phyloP scores from a whole-genome alignment of 2,888 invertebrate genomes.

The Lomographa bimaculata region DNA sequence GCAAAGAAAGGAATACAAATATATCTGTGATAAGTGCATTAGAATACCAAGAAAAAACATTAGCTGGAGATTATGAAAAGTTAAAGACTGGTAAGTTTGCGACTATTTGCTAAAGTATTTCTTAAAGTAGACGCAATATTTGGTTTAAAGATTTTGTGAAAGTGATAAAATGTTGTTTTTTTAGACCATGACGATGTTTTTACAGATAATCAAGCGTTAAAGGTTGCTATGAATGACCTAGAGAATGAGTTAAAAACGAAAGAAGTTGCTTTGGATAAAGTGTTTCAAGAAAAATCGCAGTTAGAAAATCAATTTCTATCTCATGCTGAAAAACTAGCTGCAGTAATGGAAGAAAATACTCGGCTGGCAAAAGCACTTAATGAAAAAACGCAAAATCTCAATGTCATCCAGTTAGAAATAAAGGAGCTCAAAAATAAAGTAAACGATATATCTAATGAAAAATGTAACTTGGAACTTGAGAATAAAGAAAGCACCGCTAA shows the following conservation, averaged over 20 bases:
- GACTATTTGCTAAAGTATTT: not conserved
- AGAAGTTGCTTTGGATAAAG: slow-evolving; percentile 31
- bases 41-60: slow-evolving; percentile 34
- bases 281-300: slow-evolving; percentile 33
- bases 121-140: not conserved
- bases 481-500: slow-evolving; percentile 26
- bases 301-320: slow-evolving; percentile 32
- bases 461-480: slow-evolving; percentile 27
- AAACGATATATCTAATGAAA: slow-evolving; percentile 46
- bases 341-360: slow-evolving; percentile 32
- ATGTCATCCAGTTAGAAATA: slow-evolving; percentile 40
- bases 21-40: slow-evolving; percentile 30
- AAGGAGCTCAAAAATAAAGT: slow-evolving; percentile 36
- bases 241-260: slow-evolving; percentile 29
- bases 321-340: slow-evolving; percentile 33
- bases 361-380: slow-evolving; percentile 39
- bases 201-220: slow-evolving; percentile 39
- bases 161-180: too few relatives aligned
- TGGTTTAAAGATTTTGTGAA: too few relatives aligned
- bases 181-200: slow-evolving; percentile 42
- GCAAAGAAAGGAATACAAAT: slow-evolving; percentile 24
- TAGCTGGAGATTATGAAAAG: slow-evolving; percentile 32
- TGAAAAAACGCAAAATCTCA: slow-evolving; percentile 42
- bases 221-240: slow-evolving; percentile 31
- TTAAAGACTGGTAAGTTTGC: slow-evolving; percentile 47